Evolutionary conservation across 1,140 invertebrate species (phyloP).

Genomic region (Drosophila parabipectinata): DNA sequence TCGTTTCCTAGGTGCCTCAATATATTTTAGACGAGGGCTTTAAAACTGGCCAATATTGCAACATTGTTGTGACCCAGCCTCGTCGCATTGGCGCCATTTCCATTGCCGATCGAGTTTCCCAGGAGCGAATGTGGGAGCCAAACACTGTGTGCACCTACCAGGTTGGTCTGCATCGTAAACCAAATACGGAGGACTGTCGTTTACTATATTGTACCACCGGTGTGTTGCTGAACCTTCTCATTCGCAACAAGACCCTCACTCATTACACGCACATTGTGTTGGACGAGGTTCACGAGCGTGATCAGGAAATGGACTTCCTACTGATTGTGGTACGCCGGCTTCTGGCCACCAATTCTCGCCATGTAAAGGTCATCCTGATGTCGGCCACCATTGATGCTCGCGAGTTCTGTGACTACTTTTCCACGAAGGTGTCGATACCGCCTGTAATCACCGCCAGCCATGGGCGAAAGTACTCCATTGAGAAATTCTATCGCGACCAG

Average conservation of each 20-base stretch:
- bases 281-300: slow-evolving; percentile 98
- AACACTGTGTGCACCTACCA: slow-evolving; percentile 95
- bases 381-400: slow-evolving; percentile 92
- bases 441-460: slow-evolving; percentile 86
- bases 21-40: slow-evolving; percentile 93
- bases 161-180: slow-evolving; percentile 77
- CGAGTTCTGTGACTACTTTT: slow-evolving; percentile 91
- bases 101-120: slow-evolving; percentile 92
- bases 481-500: slow-evolving; percentile 90
- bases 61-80: slow-evolving; percentile 96
- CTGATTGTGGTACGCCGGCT: slow-evolving; percentile 93
- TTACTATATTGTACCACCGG: slow-evolving; percentile 95
- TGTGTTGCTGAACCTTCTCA: slow-evolving; percentile 89
- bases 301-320: slow-evolving; percentile 96
- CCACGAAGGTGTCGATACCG: slow-evolving; percentile 84
- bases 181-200: slow-evolving; percentile 87
- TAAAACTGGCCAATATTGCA: slow-evolving; percentile 85
- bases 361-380: slow-evolving; percentile 93
- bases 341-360: slow-evolving; percentile 88
- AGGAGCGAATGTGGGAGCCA: slow-evolving; percentile 91
- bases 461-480: slow-evolving; percentile 85
- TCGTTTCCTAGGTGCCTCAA: slow-evolving; percentile 88
- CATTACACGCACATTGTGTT: slow-evolving; percentile 96
- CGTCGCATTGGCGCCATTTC: slow-evolving; percentile 95
- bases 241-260: slow-evolving; percentile 86